Evolutionary conservation across 2,888 invertebrate genomes (phyloP), one percentile per base, ranked within the genome.

Genomic region (Caradrina clavipalpis): DNA sequence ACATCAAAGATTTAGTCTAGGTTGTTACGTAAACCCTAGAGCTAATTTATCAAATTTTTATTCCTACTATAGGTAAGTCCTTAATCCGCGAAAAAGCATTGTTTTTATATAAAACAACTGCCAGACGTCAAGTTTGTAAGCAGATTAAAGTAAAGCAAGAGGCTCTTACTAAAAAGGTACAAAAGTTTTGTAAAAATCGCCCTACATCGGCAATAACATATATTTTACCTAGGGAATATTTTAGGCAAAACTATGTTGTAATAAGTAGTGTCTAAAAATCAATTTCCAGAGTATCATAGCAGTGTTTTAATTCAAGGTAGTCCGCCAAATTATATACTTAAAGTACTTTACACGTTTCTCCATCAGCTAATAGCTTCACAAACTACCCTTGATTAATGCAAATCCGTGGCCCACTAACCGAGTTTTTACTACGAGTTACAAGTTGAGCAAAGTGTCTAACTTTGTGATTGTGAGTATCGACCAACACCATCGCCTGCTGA

Each of bases 391-490:
- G 45, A 70, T 80, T 62, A 60, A 70, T 73, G 66, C 63, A 74
- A 78, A 70, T 66, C 59, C 68, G 39, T 76, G 78, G 61, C 71
- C 81, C 50, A 81, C 76, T 80, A 69, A 76, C 77, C 76, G 73
- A 70, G 63, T 68, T 80, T 76, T 60, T 42, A 68, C 64, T 69
- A 51, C 13, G 19, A 54, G 53, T 63, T 58, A 59, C 53, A 47
- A 76, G 59, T 47, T n/a, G 31, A 66, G 56, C 39, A 59, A 58
- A 63, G 49, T 54, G 58, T 65, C 45, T 53, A 60, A 60, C 66
- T 57, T 69, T 50, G 19, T 51, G 54, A 56, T 50, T 22, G 22
- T 47, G 51, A 50, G 11, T 66, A 76, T 66, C 75, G 61, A 76
- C 71, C 65, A 66, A 53, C 55, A 70, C 63, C 53, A 54, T 50